Conservation (phyloP, 2,113 vertebrate species). For the Triplophysa rosa region DNA sequence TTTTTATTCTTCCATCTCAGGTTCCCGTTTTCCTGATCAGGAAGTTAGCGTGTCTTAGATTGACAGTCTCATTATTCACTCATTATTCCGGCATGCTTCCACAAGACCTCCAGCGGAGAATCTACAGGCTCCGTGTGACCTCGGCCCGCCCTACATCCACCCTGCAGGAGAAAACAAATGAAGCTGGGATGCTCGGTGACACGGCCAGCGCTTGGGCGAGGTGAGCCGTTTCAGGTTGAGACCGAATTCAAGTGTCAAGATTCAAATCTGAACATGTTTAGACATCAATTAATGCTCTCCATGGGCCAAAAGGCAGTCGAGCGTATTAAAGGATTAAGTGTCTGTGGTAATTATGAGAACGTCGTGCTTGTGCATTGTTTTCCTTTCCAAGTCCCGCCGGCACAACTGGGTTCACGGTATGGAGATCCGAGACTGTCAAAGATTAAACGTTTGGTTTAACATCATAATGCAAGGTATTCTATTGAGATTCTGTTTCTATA, state of each 20-base stretch:
- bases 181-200: neutral
- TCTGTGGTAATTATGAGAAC: slow-evolving; percentile 13
- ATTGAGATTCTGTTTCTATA: too few species aligned
- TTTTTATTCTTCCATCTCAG: neutral
- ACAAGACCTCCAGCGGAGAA: slow-evolving; percentile 48
- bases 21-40: slow-evolving; percentile 30
- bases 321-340: slow-evolving; percentile 50
- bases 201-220: slow-evolving; percentile 59
- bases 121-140: neutral
- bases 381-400: slow-evolving; percentile 28
- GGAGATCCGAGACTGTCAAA: neutral
- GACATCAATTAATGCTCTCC: slow-evolving; percentile 51
- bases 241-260: slow-evolving; percentile 54
- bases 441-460: neutral
- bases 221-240: slow-evolving; percentile 45
- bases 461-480: too few species aligned
- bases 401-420: slow-evolving; percentile 1
- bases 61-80: slow-evolving; percentile 69
- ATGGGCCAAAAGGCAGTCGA: slow-evolving; percentile 45
- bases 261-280: slow-evolving; percentile 60
- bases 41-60: slow-evolving; percentile 47
- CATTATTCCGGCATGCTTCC: slow-evolving; percentile 64
- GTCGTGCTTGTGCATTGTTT: slow-evolving; percentile 17
- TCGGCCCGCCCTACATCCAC: neutral
- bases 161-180: neutral